Conservation (phyloP, 92 coral and sea anemone genomes). For the Hydrozoanthus gracilis region DNA sequence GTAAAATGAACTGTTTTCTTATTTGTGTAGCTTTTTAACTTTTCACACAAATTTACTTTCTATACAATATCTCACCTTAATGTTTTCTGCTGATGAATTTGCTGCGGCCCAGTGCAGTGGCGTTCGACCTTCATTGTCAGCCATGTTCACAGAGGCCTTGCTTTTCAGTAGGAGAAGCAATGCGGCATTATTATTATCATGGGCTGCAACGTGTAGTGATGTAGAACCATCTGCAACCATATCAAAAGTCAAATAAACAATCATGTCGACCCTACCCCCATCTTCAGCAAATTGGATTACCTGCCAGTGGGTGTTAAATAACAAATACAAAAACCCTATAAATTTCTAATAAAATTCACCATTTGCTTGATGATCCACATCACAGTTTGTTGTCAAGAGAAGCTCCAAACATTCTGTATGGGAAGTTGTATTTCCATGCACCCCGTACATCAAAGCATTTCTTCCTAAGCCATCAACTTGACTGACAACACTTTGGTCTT, state of each 20-base stretch:
- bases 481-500: constrained; percentile 62
- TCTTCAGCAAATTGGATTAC: too few species aligned
- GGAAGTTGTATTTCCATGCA: constrained; percentile 77
- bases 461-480: constrained; percentile 88
- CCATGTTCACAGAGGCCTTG: constrained; percentile 79
- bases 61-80: constrained; percentile 66
- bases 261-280: not conserved
- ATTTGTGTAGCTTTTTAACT: too few species aligned
- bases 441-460: constrained; percentile 87
- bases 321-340: not conserved
- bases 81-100: constrained; percentile 69
- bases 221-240: constrained; percentile 74
- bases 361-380: constrained; percentile 85
- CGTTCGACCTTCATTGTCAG: constrained; percentile 85
- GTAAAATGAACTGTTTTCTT: too few species aligned
- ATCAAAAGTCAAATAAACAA: not conserved
- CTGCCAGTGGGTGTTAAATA: too few species aligned
- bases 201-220: constrained; percentile 88
- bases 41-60: too few species aligned
- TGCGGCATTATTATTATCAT: constrained; percentile 67
- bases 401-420: constrained; percentile 78
- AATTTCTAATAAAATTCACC: constrained; percentile 48
- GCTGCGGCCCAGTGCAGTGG: constrained; percentile 98
- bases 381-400: constrained; percentile 65
- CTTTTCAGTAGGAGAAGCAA: constrained; percentile 68